Base-by-base conservation (phyloP, 1,140 invertebrate genomes). In the Lithobius niger region DNA sequence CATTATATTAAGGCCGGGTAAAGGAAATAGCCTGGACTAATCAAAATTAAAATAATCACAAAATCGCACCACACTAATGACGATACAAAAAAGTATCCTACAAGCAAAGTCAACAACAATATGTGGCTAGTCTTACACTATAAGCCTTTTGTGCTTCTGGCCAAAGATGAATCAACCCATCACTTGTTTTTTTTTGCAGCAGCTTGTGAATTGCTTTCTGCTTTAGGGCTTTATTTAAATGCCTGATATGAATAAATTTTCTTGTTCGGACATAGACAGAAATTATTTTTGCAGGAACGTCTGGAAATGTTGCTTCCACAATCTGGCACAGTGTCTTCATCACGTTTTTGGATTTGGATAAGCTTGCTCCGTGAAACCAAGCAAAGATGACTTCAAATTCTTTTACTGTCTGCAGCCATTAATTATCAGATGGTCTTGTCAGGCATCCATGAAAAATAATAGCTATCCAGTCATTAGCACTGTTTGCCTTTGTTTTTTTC, bases 241-340 rank as follows among this genome's bases (percentile, higher is more conserved):
- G 45, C 10, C 45, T 10, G 10, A 48, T 13, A 18, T 19, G 45
- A 48, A 48, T 48, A 48, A 48, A 48, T 18, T 10, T 48, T 48
- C 45, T 48, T 13, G 45, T 48, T n/a, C 45, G 45, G 19, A 48
- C 45, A 48, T 48, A 48, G n/a, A 48, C n/a, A 10, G 10, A 13
- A 13, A 48, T 48, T 10, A 48, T 21, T 48, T 48, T 10, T 21
- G 10, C 19, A 24, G 10, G 13, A 13, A 48, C 10, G 13, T 48
- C 10, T 13, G 45, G 45, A 48, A 13, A 48, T 48, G 10, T 48
- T n/a, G 10, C 19, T 21, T 24, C n/a, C 19, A 48, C 13, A 10
- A 13, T 48, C 13, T 13, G 13, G 19, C 45, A 48, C 45, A 48
- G 45, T 24, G n/a, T 13, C 19, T 10, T 48, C 22, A 48, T 48